These are phyloP conservation scores for Papilio protenor DNA, from an alignment of 2,888 invertebrate species.

Conservation along the genomic window DNA sequence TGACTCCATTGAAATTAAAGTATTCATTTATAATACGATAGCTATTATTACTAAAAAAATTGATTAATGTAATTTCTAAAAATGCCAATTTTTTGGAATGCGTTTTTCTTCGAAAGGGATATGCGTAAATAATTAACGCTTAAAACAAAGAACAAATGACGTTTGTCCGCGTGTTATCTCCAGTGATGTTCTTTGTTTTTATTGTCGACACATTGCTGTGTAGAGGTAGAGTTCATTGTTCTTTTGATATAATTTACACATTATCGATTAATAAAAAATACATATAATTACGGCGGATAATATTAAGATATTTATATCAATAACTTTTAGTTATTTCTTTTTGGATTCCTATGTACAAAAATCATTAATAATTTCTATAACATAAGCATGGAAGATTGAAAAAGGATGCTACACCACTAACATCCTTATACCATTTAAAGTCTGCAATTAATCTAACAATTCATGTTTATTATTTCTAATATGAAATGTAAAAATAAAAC, in stretches of 20 bases:
- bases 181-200: not conserved
- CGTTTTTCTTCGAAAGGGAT: too few relatives aligned
- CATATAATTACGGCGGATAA: not conserved
- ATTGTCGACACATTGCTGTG: not conserved
- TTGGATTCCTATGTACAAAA: not conserved
- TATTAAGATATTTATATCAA: not conserved
- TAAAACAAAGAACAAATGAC: not conserved
- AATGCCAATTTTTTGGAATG: too few relatives aligned
- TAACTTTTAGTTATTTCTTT: not conserved
- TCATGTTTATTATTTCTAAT: not conserved
- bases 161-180: not conserved
- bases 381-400: not conserved
- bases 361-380: too few relatives aligned
- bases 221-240: not conserved
- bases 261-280: too few relatives aligned
- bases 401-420: not conserved
- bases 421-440: slow-evolving; percentile 1
- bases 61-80: too few relatives aligned
- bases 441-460: not conserved
- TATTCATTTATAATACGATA: not conserved
- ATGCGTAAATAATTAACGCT: too few relatives aligned
- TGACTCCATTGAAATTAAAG: slow-evolving; percentile 1
- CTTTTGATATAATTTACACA: not conserved
- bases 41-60: not conserved
- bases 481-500: slow-evolving; percentile 1